phyloP scores from a whole-genome alignment of 2,113 vertebrate species.

The Gambusia affinis region DNA sequence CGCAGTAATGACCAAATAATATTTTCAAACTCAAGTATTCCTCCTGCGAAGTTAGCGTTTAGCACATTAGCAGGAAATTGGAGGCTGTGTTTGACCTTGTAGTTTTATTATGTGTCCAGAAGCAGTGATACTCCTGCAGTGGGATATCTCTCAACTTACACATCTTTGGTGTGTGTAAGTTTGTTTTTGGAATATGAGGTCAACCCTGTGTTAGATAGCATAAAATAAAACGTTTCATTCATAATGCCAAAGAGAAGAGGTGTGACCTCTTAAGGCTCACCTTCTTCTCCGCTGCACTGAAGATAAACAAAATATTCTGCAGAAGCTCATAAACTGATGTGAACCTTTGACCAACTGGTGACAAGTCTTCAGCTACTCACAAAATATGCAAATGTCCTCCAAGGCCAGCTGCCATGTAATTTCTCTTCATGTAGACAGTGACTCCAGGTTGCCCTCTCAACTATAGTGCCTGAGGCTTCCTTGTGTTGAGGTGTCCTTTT shows the following conservation, averaged over 20 bases:
- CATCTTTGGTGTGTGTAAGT: neutral
- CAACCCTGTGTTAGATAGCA: neutral
- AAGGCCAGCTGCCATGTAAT: slow-evolving; percentile 9
- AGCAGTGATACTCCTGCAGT: too few relatives aligned
- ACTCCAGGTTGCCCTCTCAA: slow-evolving; percentile 3
- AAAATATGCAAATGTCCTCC: slow-evolving; percentile 1
- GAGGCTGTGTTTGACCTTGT: too few relatives aligned
- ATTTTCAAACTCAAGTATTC: too few relatives aligned
- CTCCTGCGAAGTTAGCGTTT: too few relatives aligned
- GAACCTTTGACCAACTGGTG: neutral
- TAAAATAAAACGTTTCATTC: too few relatives aligned
- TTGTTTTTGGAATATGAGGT: neutral
- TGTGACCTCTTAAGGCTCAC: neutral
- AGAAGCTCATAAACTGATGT: neutral
- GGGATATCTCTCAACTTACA: too few relatives aligned
- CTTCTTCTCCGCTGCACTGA: neutral
- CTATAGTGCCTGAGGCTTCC: slow-evolving; percentile 8
- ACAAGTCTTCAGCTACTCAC: neutral
- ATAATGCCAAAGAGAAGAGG: too few relatives aligned
- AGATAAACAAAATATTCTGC: neutral
- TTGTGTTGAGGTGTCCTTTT: slow-evolving; percentile 9
- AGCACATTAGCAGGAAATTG: too few relatives aligned
- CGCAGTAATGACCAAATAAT: too few relatives aligned
- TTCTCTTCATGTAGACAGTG: slow-evolving; percentile 11
- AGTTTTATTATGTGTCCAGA: too few relatives aligned